Percentiles rank a stretch among this genome's conserved stretches.
phyloP scores from a whole-genome alignment of 2,797 vertebrate species.

The Pseudochaenichthys georgianus region DNA sequence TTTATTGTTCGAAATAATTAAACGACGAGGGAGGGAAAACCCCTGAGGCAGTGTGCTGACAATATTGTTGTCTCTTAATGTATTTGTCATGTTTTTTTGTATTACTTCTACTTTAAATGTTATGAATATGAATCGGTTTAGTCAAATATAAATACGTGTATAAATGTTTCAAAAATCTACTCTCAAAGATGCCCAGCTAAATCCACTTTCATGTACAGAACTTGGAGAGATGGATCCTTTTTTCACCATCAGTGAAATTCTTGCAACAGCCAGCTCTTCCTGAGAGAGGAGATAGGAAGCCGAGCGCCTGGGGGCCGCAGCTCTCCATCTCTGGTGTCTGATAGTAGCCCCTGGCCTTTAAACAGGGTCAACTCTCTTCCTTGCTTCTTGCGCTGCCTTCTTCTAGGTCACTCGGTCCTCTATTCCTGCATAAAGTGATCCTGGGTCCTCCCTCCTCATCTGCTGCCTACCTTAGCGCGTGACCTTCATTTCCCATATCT shows the following conservation, averaged over 20 bases:
- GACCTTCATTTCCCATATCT: slow-evolving; percentile 52
- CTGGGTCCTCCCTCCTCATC: slow-evolving; percentile 48
- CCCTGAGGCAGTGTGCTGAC: too few species aligned
- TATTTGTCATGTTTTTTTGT: neutral
- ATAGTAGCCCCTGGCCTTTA: slow-evolving; percentile 46
- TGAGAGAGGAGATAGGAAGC: slow-evolving; percentile 55
- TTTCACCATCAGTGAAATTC: slow-evolving; percentile 38
- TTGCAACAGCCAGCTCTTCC: slow-evolving; percentile 52
- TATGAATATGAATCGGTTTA: neutral
- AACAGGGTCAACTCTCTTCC: slow-evolving; percentile 36
- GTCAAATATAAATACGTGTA: neutral
- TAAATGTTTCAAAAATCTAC: neutral
- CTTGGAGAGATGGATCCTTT: slow-evolving; percentile 15
- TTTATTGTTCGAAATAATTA: too few species aligned
- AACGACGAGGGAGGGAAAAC: too few species aligned
- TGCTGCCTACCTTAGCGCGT: slow-evolving; percentile 55
- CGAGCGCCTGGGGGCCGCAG: slow-evolving; percentile 28
- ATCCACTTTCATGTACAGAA: slow-evolving; percentile 10
- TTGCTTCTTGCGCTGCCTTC: slow-evolving; percentile 21
- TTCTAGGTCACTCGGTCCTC: slow-evolving; percentile 68
- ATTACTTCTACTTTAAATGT: neutral
- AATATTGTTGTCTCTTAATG: neutral
- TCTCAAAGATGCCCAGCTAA: neutral
- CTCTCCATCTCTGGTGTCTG: slow-evolving; percentile 46
- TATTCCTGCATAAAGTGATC: slow-evolving; percentile 38